phyloP scores from a whole-genome alignment of 2,797 vertebrate genomes.

The Acanthurus tractus region DNA sequence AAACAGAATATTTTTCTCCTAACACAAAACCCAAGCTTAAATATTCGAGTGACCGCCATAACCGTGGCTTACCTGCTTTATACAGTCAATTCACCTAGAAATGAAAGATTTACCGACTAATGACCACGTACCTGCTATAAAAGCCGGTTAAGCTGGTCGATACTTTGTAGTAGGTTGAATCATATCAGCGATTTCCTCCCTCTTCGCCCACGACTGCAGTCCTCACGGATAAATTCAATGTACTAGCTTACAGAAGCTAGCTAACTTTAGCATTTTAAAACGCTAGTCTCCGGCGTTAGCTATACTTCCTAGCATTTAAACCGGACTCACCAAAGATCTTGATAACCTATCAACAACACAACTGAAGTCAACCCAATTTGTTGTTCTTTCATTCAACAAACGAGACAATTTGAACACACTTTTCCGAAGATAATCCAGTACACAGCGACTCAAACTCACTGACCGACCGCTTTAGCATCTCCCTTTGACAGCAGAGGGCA shows the following conservation, averaged over 20 bases:
- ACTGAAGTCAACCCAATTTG: accelerated
- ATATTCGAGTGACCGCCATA: background rate
- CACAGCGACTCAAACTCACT: background rate
- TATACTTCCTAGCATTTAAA: background rate
- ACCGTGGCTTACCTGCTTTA: background rate
- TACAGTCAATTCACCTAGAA: background rate
- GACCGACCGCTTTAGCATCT: slow-evolving; percentile 27
- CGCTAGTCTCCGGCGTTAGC: slow-evolving; percentile 51
- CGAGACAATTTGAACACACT: background rate
- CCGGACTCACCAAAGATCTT: background rate
- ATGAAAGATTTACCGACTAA: background rate
- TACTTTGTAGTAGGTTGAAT: slow-evolving; percentile 25
- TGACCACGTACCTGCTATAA: slow-evolving; percentile 23
- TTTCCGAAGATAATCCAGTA: background rate
- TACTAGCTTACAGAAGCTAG: slow-evolving; percentile 34
- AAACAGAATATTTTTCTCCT: background rate
- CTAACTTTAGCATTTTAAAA: slow-evolving; percentile 32
- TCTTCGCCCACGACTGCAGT: background rate
- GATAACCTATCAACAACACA: slow-evolving; percentile 1
- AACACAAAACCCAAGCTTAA: background rate
- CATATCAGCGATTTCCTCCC: slow-evolving; percentile 45
- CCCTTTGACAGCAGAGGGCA: slow-evolving; percentile 29
- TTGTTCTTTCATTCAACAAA: background rate
- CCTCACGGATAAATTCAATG: slow-evolving; percentile 1
- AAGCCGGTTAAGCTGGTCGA: slow-evolving; percentile 27